Evolutionary conservation across 2,113 vertebrate species (phyloP), one percentile per base, ranked within the genome.

Genomic region (Anas platyrhynchos): DNA sequence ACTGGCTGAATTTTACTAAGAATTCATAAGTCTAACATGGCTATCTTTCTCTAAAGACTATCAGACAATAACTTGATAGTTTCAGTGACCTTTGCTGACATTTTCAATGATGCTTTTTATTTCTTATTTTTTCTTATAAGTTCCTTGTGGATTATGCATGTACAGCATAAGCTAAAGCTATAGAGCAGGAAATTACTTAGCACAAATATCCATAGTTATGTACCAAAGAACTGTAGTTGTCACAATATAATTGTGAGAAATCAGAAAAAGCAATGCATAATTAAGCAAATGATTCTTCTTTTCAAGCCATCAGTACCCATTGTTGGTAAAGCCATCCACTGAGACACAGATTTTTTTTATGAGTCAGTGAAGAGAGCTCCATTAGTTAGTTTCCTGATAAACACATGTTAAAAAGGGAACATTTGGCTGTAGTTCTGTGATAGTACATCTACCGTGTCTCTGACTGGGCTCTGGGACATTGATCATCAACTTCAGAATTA

Each of bases 361-460:
- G 76, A 83, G 52, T 52, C 76, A 59, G 59, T 44, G 36, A 93
- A 75, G 36, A 36, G 43, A 81, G 80, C 29, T 89, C 79, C 76
- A 68, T 94, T 94, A 94, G 34, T 77, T 91, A 94, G 34, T 74
- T 91, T 90, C 68, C 52, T 84, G 32, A 93, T 93, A 96, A 95
- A 84, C 43, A 93, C 66, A 72, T 72, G 48, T 81, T 63, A 71
- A 72, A 38, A 75, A 48, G 54, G 72, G 72, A 48, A 44, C 38
- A 86, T 88, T 93, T 48, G 46, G 46, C 46, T 74, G 6, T 73
- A 81, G 63, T 86, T 93, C 58, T 79, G 22, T 48, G 13, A n/a
- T 36, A 62, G 55, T 31, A 54, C 65, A 48, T 86, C 52, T 77
- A 2, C 41, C 85, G 58, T 69, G 72, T 58, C 36, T 80, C 75